Conservation (phyloP, 2,888 invertebrate genomes). For the Chrysopilus asiliformis region DNA sequence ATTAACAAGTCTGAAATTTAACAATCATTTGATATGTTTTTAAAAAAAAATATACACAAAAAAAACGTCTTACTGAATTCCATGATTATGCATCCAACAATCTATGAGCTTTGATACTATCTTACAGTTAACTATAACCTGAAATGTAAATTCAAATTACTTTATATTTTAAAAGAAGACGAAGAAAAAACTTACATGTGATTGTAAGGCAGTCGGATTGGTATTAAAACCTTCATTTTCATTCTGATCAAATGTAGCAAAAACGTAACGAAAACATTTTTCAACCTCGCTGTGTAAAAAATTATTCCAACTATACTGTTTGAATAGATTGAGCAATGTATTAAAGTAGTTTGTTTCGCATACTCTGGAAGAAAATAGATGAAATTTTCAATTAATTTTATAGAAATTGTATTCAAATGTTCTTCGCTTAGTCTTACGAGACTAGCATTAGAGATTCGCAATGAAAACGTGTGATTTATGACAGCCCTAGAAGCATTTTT, state of each 20-base stretch:
- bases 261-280: conserved; percentile 60
- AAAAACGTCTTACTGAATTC: conserved; percentile 52
- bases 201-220: conserved; percentile 39
- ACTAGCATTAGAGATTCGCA: too few species aligned
- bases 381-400: conserved; percentile 1
- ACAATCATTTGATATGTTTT: neutral
- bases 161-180: conserved; percentile 9
- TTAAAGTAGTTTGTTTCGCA: conserved; percentile 43
- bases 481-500: too few species aligned
- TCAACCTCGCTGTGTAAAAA: conserved; percentile 87
- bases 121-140: conserved; percentile 69
- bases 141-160: conserved; percentile 18
- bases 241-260: conserved; percentile 32
- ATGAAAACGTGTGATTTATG: too few species aligned
- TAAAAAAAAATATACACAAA: neutral
- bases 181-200: conserved; percentile 36
- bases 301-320: conserved; percentile 85
- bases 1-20: conserved; percentile 36
- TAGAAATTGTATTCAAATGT: too few species aligned
- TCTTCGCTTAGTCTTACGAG: too few species aligned
- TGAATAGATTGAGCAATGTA: conserved; percentile 71
- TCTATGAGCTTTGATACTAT: conserved; percentile 67
- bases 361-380: conserved; percentile 20
- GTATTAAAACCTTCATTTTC: conserved; percentile 25
- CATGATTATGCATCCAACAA: conserved; percentile 67